These are phyloP conservation scores for Rhadina sibilatrix DNA, from an alignment of 2,113 vertebrate species.

Conservation along the genomic window DNA sequence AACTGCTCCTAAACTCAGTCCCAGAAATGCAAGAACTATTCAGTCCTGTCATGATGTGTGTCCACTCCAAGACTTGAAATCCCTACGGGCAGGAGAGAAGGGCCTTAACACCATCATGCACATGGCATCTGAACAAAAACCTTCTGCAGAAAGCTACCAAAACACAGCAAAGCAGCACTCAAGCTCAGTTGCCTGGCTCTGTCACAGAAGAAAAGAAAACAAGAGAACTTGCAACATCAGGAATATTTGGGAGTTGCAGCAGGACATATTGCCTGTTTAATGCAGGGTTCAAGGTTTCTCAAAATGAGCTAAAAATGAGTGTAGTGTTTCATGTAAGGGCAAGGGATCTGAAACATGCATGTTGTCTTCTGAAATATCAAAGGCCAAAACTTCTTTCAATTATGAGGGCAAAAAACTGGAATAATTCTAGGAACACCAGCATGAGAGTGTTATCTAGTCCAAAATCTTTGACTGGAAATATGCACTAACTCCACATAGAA, in stretches of 20 bases:
- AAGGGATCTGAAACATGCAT: not conserved
- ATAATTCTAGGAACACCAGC: constrained; percentile 4
- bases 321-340: not conserved
- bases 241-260: not conserved
- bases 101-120: not conserved
- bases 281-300: not conserved
- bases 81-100: not conserved
- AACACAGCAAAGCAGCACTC: not conserved
- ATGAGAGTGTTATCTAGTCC: constrained; percentile 29
- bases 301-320: not conserved
- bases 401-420: not conserved
- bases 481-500: not conserved
- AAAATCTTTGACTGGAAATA: constrained; percentile 38
- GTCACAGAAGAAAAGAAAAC: not conserved
- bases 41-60: not conserved
- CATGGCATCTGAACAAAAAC: not conserved
- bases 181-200: not conserved
- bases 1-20: not conserved
- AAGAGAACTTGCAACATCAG: not conserved
- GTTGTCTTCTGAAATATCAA: not conserved
- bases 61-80: not conserved
- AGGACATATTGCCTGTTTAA: not conserved
- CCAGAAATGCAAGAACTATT: not conserved
- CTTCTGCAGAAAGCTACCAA: not conserved
- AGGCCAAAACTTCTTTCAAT: not conserved